Base-by-base conservation (phyloP, 1,140 invertebrate species). In the Drosophila asahinai region DNA sequence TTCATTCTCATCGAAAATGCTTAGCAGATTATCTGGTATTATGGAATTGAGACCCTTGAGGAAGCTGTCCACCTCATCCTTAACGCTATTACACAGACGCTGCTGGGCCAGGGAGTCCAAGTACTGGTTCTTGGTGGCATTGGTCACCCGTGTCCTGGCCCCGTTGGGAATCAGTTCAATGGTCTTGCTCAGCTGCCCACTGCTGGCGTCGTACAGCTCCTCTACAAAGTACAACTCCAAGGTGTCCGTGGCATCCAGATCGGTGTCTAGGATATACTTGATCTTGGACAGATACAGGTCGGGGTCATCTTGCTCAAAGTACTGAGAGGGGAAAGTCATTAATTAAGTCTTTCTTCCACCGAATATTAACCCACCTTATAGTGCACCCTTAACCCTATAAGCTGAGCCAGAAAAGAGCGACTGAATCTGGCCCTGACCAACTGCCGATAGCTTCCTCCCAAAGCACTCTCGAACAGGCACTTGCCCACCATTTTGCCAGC, bases 1-100 rank as follows among this genome's bases (percentile, higher is more conserved):
- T 94, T 99, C 98, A 94, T 98, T 98, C 94, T 99, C 98, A 94
- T 99, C 98, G 94, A 99, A 99, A 92, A 98, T 98, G 91, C 97
- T 97, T 57, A 99, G 94, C 75, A 99, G 94, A 94, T 98, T 97
- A 93, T 98, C 97, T 2, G 98, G 98, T 80, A 98, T 97, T 27
- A 99, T 95, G 92, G 97, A 96, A 93, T 97, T 97, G 17, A 99
- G 95, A 4, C 98, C 98, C 84, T 96, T 96, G 15, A 98, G 94
- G 93, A 99, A 99, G 68, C 96, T 95, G 87, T 98, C 97, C 14
- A 98, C 95, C 94, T 99, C 97, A 55, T 96, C 95, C 67, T 96
- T 96, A 59, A 97, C 96, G 70, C 95, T 96, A 66, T 95, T 96
- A 27, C 96, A 96, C 52, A 99, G 94, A 73, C 97, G 94, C 93